These are phyloP conservation scores for Sceloporus undulatus DNA, from an alignment of 2,113 vertebrate species.

Conservation along the genomic window DNA sequence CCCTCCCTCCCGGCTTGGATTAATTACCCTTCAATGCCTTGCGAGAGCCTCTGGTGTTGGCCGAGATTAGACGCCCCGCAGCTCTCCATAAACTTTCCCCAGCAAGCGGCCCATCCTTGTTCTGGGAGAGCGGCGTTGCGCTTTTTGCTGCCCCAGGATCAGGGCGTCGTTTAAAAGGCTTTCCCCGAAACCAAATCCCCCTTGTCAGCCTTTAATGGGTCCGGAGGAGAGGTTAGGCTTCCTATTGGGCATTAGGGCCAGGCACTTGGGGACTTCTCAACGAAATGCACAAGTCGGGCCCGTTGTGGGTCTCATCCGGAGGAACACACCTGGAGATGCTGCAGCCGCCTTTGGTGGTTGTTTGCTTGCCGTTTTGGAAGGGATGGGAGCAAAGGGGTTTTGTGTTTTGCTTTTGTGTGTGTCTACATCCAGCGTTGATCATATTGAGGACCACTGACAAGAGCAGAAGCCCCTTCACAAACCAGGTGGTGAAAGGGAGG, in stretches of 20 bases:
- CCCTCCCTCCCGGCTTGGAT: slow-evolving; percentile 79
- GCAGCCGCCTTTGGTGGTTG: too few relatives aligned
- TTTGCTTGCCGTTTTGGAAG: not conserved
- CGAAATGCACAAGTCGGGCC: not conserved
- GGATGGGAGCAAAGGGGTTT: too few relatives aligned
- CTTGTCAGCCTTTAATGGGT: slow-evolving; percentile 18
- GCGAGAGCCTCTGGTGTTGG: slow-evolving; percentile 83
- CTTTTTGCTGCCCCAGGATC: slow-evolving; percentile 70
- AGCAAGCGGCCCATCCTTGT: slow-evolving; percentile 78
- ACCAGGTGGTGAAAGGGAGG: too few relatives aligned
- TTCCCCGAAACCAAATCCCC: slow-evolving; percentile 53
- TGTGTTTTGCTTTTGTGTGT: not conserved
- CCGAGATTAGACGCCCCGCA: slow-evolving; percentile 90
- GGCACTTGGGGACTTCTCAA: not conserved
- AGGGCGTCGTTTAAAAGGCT: slow-evolving; percentile 66
- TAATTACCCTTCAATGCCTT: slow-evolving; percentile 90
- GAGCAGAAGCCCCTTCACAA: too few relatives aligned
- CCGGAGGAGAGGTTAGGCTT: slow-evolving; percentile 5
- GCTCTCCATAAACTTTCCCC: slow-evolving; percentile 85
- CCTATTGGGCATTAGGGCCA: not conserved
- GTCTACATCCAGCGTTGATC: too few relatives aligned
- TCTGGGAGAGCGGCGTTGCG: slow-evolving; percentile 64
- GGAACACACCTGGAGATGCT: not conserved
- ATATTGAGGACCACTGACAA: too few relatives aligned
- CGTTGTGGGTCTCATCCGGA: not conserved